A percentile compares a stretch with the other conserved stretches of the same genome.
Evolutionary conservation across 1,140 invertebrate genomes (phyloP).

Genomic region (Micrasema longulum): DNA sequence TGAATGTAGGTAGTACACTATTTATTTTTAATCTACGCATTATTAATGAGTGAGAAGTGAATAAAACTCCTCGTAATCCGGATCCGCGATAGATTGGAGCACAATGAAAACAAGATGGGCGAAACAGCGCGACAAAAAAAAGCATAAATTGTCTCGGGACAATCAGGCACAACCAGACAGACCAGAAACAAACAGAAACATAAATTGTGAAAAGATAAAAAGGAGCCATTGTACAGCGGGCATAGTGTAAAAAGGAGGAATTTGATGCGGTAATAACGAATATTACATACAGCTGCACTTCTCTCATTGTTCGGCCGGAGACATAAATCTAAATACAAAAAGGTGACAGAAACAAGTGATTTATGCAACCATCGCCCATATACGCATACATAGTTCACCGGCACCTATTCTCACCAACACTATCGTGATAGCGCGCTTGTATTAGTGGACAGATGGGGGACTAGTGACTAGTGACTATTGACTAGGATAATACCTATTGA

Average conservation of each 20-base stretch:
- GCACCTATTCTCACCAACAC: too few species aligned
- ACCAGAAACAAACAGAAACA: constrained; percentile 40
- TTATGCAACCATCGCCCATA: constrained; percentile 41
- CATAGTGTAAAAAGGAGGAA: constrained; percentile 46
- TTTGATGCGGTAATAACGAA: constrained; percentile 56
- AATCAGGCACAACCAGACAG: constrained; percentile 41
- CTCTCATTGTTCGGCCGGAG: constrained; percentile 50
- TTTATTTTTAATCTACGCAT: constrained; percentile 5
- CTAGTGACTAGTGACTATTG: too few species aligned
- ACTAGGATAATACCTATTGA: too few species aligned
- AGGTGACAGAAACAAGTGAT: constrained; percentile 52
- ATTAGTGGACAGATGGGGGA: background rate
- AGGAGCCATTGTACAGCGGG: constrained; percentile 10
- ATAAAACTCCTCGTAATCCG: background rate
- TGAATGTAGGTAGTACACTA: too few species aligned
- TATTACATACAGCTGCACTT: constrained; percentile 55
- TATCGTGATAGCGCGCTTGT: too few species aligned
- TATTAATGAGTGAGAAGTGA: background rate
- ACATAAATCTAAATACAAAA: constrained; percentile 55
- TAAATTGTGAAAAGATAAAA: constrained; percentile 47
- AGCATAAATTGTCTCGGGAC: constrained; percentile 43
- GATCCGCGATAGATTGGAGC: constrained; percentile 18
- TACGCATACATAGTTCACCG: too few species aligned
- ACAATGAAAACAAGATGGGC: constrained; percentile 29
- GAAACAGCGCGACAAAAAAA: constrained; percentile 33